Base-by-base conservation (phyloP, 2,113 vertebrate species). In the Rhynchomys soricoides region DNA sequence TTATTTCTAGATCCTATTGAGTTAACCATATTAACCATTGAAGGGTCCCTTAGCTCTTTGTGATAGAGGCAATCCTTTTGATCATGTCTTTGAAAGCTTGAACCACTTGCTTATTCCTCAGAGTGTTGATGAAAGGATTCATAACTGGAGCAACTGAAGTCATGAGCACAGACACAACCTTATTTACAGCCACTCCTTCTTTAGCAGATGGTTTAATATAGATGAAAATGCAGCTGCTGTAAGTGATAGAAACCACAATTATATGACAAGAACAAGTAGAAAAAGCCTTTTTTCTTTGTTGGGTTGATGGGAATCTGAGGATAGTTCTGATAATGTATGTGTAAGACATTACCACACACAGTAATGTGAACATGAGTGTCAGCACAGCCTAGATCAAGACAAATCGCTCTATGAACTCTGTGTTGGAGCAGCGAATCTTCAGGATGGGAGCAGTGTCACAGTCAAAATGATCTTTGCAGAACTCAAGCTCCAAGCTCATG, bases 101-200 rank as follows among this genome's bases (percentile, higher is more conserved):
- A 90, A 96, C 95, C n/a, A 97, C 96, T 95, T 97, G 96, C 62
- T 97, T 97, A 88, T 97, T 97, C 71, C 79, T 62, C 89, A 97
- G 94, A 3, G 97, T 95, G 2, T 97, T 97, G 86, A 97, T 97
- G 57, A 97, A 97, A 1, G 96, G 96, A 40, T 97, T 97, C 31
- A 97, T 79, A 52, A 95, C 34, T 43, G 96, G 97, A 43, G 97
- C 95, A 6, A 97, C 90, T 0, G 96, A 97, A 10, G 95, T 96
- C 21, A 62, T 83, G 64, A 97, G 87, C 5, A 97, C 43, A 62
- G 97, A 95, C 19, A 97, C 97, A 55, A 34, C 87, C 74, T 97
- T 97, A 70, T 97, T 97, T 12, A 95, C 57, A 50, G 94, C 95
- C 34, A 97, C 93, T n/a, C 96, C 96, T 94, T 97, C 94, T 34